These are phyloP conservation scores for Selenia dentaria DNA, from an alignment of 2,888 invertebrate species.

Conservation along the genomic window DNA sequence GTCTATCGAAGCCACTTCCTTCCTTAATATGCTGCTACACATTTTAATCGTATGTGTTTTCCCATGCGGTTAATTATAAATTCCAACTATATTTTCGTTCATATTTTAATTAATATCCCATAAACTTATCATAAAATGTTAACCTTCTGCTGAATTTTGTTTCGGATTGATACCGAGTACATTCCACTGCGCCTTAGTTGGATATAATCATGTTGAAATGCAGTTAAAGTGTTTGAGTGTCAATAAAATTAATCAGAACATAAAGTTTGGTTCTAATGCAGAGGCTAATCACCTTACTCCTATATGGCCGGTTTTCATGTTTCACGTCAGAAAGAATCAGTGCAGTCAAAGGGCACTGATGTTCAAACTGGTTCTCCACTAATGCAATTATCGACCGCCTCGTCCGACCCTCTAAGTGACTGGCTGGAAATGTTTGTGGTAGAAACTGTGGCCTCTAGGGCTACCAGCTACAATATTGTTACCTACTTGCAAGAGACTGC, in stretches of 20 bases:
- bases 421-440: conserved; percentile 20
- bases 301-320: conserved; percentile 39
- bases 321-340: conserved; percentile 58
- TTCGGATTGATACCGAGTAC: conserved; percentile 5
- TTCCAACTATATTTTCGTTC: no score
- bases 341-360: conserved; percentile 63
- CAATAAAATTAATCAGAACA: conserved; percentile 24
- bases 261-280: conserved; percentile 10
- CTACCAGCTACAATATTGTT: background rate
- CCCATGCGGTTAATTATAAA: background rate
- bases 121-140: conserved; percentile 6
- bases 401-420: conserved; percentile 40
- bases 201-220: conserved; percentile 10
- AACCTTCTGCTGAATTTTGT: background rate
- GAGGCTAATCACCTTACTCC: conserved; percentile 22
- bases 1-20: conserved; percentile 21
- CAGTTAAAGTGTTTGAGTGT: conserved; percentile 16
- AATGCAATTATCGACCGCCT: conserved; percentile 64
- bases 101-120: background rate
- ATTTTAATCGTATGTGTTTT: background rate
- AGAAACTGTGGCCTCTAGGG: conserved; percentile 14
- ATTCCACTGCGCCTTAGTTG: conserved; percentile 8
- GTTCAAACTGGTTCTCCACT: conserved; percentile 61
- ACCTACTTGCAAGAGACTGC: no score
- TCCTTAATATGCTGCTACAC: background rate